A percentile compares a stretch with the other conserved stretches of the same genome.
Conservation (phyloP, 2,888 invertebrate species). For the Drosophila testacea region DNA sequence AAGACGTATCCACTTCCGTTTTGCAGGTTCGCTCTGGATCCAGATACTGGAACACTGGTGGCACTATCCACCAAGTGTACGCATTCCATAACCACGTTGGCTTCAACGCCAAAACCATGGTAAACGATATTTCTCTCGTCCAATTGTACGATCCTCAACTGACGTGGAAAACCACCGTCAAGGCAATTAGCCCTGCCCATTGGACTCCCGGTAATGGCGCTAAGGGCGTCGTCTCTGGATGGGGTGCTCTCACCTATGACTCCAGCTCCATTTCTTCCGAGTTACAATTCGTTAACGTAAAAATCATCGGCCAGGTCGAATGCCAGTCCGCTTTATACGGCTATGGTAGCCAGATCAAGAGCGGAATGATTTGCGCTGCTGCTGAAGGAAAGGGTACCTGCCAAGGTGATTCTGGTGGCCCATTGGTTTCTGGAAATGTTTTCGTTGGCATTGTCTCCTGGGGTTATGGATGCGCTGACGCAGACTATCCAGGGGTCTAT, state of each 20-base stretch:
- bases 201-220: constrained; percentile 50
- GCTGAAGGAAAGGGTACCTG: constrained; percentile 60
- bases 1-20: constrained; percentile 58
- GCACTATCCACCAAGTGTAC: constrained; percentile 48
- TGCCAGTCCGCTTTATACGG: constrained; percentile 85
- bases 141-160: constrained; percentile 85
- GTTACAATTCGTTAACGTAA: constrained; percentile 85
- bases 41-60: constrained; percentile 82
- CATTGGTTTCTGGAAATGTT: constrained; percentile 62
- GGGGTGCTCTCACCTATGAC: constrained; percentile 73
- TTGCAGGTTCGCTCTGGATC: constrained; percentile 86
- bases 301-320: constrained; percentile 80
- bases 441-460: constrained; percentile 81
- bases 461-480: constrained; percentile 77
- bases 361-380: constrained; percentile 73
- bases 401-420: constrained; percentile 73
- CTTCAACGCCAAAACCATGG: constrained; percentile 85
- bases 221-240: constrained; percentile 67
- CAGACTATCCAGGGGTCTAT: constrained; percentile 76
- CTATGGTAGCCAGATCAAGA: constrained; percentile 51
- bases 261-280: constrained; percentile 74
- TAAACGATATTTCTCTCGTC: constrained; percentile 87
- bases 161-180: constrained; percentile 81
- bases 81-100: constrained; percentile 65
- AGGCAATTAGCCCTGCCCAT: constrained; percentile 84